These are phyloP conservation scores for Telmatochromis sp. DNA, from an alignment of 2,113 vertebrate species.

Conservation along the genomic window DNA sequence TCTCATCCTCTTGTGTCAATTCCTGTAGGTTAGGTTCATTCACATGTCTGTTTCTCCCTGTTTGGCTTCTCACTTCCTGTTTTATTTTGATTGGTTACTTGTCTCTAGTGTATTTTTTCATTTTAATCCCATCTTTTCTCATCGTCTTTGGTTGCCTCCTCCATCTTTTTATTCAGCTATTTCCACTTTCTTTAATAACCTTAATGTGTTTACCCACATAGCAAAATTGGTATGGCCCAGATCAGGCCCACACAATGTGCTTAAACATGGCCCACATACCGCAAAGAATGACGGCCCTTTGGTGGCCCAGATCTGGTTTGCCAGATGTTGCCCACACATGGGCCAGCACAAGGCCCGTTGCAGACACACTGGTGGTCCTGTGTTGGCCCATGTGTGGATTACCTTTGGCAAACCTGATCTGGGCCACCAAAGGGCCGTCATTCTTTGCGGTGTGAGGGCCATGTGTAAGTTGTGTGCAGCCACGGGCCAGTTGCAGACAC, in stretches of 20 bases:
- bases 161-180: background rate
- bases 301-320: background rate
- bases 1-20: background rate
- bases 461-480: background rate
- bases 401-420: background rate
- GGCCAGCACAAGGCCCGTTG: background rate
- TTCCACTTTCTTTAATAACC: background rate
- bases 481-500: background rate
- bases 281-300: background rate
- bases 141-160: background rate
- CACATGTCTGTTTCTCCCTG: background rate
- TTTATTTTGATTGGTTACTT: background rate
- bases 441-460: background rate
- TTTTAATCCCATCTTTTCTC: background rate
- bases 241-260: background rate
- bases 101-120: background rate
- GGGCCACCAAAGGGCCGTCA: background rate
- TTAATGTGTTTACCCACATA: background rate
- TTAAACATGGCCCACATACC: background rate
- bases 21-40: background rate
- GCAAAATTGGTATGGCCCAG: background rate
- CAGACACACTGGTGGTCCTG: background rate
- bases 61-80: background rate
- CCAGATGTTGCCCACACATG: background rate
- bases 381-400: background rate